Percentiles rank a stretch among this genome's conserved stretches.
phyloP scores from a whole-genome alignment of 2,113 vertebrate species.

The Nesoenas mayeri region DNA sequence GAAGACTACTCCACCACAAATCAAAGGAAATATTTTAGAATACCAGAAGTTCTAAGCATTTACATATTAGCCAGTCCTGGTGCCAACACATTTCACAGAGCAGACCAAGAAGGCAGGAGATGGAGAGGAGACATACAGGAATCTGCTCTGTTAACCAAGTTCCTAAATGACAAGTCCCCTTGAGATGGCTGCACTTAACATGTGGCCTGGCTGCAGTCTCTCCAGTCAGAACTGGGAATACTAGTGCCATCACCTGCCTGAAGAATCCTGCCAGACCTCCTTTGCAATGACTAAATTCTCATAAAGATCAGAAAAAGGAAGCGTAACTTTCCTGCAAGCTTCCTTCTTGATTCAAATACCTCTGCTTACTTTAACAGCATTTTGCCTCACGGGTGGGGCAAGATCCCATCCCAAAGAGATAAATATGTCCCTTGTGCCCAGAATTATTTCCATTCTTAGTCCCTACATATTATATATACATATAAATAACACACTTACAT shows the following conservation, averaged over 20 bases:
- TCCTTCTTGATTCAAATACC: background rate
- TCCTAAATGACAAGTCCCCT: background rate
- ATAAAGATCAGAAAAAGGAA: background rate
- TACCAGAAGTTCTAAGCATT: background rate
- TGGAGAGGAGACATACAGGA: background rate
- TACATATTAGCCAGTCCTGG: background rate
- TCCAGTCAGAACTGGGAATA: background rate
- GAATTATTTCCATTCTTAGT: background rate
- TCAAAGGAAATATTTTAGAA: background rate
- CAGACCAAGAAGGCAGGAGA: background rate
- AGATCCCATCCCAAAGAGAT: background rate
- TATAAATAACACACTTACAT: background rate
- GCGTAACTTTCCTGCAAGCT: background rate
- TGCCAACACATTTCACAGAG: background rate
- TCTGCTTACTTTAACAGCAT: background rate
- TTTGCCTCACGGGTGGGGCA: background rate
- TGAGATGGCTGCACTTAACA: background rate
- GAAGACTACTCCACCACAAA: background rate
- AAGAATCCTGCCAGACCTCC: background rate
- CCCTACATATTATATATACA: background rate
- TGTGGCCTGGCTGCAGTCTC: background rate
- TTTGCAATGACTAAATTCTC: background rate
- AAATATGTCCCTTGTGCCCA: background rate
- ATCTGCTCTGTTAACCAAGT: background rate
- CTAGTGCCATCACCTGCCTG: background rate